Base-by-base conservation (phyloP, 2,797 vertebrate genomes). In the Halcyon badia region DNA sequence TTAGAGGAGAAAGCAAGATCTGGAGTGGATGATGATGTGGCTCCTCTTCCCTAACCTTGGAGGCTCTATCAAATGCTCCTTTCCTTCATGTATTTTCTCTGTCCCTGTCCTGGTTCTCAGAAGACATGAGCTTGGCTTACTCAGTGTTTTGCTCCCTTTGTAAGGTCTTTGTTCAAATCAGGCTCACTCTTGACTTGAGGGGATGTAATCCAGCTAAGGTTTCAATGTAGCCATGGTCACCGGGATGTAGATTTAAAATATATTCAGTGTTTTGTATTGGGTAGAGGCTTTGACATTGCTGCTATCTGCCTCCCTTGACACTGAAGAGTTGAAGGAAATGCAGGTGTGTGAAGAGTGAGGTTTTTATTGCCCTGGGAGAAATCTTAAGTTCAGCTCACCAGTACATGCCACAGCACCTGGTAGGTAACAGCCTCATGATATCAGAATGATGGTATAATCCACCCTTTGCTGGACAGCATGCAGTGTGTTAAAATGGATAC, bases 401-500 rank as follows among this genome's bases (percentile, higher is more conserved):
- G 44, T 7, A 25, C 3, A 2, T 17, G 41, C 8, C 24, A 28
- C 33, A 9, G n/a, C 3, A 4, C 24, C 24, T 15, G n/a, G 25
- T 16, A 28, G 35, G 35, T 18, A 22, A 31, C 10, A 35, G 12
- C 19, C 4, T 58, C 46, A 28, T 3, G 6, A 3, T 10, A 42
- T 10, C 18, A 70, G 26, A 75, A 41, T 0, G 0, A 1, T 6
- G 28, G 14, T 3, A 5, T 16, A 0, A 3, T 3, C n/a, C 51
- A 39, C 4, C 5, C 18, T 6, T 58, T 21, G 0, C 31, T 2
- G 3, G 26, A 3, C 20, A 24, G 11, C 0, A 0, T 12, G 19
- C 7, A 17, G 6, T 4, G 5, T 48, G 25, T 30, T 77, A 7
- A 11, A 76, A 25, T 9, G 3, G 14, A 14, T 9, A 3, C 1